phyloP scores from a whole-genome alignment of 2,113 vertebrate species.

The Cryptotis parvus region DNA sequence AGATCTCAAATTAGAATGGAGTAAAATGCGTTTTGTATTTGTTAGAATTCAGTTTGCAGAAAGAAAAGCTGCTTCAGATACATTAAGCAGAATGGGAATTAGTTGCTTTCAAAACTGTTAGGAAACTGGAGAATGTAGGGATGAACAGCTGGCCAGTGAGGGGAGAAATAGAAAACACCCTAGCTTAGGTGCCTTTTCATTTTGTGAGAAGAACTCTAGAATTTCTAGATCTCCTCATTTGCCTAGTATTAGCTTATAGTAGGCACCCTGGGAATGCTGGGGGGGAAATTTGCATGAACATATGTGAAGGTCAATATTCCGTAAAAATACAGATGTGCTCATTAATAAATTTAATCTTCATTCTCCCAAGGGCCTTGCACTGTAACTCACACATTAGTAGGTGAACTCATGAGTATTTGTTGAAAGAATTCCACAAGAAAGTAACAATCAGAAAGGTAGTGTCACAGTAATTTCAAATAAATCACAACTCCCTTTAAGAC shows the following conservation, averaged over 20 bases:
- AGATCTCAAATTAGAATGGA: conserved; percentile 27
- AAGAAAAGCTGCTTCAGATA: neutral
- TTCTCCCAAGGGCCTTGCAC: neutral
- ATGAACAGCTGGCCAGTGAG: neutral
- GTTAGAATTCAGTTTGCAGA: conserved; percentile 3
- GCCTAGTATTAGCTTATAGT: neutral
- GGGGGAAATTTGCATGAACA: neutral
- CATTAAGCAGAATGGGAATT: neutral
- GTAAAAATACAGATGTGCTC: neutral
- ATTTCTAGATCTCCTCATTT: neutral
- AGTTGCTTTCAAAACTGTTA: neutral
- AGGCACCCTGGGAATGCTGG: neutral
- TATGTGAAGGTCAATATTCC: conserved; percentile 26
- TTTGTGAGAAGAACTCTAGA: neutral
- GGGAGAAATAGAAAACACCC: neutral
- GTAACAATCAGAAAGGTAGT: neutral
- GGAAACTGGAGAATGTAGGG: neutral
- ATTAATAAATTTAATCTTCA: conserved; percentile 6
- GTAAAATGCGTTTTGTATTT: neutral
- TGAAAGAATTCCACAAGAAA: conserved; percentile 20
- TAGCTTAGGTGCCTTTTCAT: neutral
- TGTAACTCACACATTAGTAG: neutral
- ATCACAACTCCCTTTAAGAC: neutral
- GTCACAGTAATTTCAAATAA: neutral
- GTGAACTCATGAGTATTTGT: neutral